Evolutionary conservation across 1,140 invertebrate genomes (phyloP).

Genomic region (Matsumurasca onukii): DNA sequence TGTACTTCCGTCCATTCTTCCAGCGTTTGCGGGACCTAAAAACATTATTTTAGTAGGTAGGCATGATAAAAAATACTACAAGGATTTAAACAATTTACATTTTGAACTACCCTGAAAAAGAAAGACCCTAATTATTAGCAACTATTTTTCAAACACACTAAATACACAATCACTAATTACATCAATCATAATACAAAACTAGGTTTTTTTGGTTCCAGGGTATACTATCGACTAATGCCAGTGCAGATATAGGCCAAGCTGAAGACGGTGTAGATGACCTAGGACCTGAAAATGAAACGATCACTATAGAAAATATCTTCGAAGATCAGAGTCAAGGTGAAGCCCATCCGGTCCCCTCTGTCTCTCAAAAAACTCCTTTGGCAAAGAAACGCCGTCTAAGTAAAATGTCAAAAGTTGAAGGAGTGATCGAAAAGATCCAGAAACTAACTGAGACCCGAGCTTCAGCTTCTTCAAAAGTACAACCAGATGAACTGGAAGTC

Average conservation of each 20-base stretch:
- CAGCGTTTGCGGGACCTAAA: slow-evolving; percentile 32
- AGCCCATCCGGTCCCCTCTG: neutral
- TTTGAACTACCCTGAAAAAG: neutral
- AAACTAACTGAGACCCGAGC: neutral
- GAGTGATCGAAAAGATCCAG: slow-evolving; percentile 2
- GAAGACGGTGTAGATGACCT: neutral
- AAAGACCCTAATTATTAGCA: neutral
- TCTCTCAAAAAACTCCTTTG: neutral
- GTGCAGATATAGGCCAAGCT: neutral
- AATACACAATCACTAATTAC: neutral
- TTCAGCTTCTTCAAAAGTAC: neutral
- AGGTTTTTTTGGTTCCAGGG: neutral
- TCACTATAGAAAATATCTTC: neutral
- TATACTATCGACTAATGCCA: neutral
- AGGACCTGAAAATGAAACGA: neutral
- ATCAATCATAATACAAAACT: neutral
- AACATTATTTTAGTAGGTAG: too few relatives aligned
- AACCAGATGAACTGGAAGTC: neutral
- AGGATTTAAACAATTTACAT: neutral
- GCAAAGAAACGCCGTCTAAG: slow-evolving; percentile 10
- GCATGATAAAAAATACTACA: neutral
- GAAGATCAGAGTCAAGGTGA: neutral
- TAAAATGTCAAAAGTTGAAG: slow-evolving; percentile 10
- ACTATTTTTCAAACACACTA: neutral
- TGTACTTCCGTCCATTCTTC: slow-evolving; percentile 41